Evolutionary conservation across 2,113 vertebrate genomes (phyloP), one percentile per base, ranked within the genome.

Genomic region (Hyperoodon ampullatus): DNA sequence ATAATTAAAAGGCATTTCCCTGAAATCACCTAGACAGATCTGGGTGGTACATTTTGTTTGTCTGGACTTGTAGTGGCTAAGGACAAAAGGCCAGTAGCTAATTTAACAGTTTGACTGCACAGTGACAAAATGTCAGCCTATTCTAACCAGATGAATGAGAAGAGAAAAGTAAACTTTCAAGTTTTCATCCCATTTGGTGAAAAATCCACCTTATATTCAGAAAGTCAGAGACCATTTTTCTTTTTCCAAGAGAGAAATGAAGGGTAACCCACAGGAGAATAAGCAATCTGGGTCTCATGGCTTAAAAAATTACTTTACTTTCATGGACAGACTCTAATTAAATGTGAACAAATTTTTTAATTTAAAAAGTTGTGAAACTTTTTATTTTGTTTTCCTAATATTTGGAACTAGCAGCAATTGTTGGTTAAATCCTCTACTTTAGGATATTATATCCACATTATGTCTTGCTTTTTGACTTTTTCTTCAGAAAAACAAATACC

Each of bases 201-300:
- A 92, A 92, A 75, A 53, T 78, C n/a, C 8, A 72, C 33, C 94
- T 95, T 94, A 53, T 53, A 94, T 94, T 96, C 71, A 78, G 55
- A 78, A 94, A 42, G 47, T 68, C 58, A 78, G 44, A 94, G 71
- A 10, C 50, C n/a, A 30, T 72, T 96, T 91, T 97, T 87, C 72
- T 90, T 90, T 88, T 89, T 89, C 47, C 53, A 82, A 61, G 16
- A 94, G 53, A 72, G 30, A 80, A 95, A 74, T 44, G 72, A 78
- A 66, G 11, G 44, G 1, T 30, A 88, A 68, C n/a, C 47, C n/a
- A 21, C 12, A n/a, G n/a, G 39, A 88, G 21, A 97, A 86, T 58
- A 94, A 88, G 23, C 33, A 77, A 55, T 70, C 47, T 11, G 14
- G 15, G 24, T 88, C n/a, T 81, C 30, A 8, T 19, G 16, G 61